Evolutionary conservation across 2,797 vertebrate species (phyloP).

Genomic region (Oryzias dopingdopingensis): DNA sequence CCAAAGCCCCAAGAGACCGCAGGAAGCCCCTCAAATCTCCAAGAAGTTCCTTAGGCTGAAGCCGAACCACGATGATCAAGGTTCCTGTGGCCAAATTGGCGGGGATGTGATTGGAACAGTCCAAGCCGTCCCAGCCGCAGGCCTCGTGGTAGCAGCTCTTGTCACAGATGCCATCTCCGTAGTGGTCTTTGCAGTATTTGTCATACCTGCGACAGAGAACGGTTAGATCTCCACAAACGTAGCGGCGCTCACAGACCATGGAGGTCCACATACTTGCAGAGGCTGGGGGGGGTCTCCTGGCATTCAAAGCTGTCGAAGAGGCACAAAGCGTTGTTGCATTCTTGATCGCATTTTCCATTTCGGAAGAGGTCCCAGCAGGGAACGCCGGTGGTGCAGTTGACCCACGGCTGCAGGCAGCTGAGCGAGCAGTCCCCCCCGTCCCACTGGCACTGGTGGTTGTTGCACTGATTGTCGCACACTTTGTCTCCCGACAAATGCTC

Average conservation of each 20-base stretch:
- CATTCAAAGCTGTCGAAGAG: constrained; percentile 87
- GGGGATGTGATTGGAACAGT: constrained; percentile 80
- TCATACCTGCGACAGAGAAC: constrained; percentile 79
- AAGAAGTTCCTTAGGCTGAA: constrained; percentile 87
- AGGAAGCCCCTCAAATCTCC: constrained; percentile 85
- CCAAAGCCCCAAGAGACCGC: constrained; percentile 83
- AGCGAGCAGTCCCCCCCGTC: constrained; percentile 92
- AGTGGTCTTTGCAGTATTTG: constrained; percentile 90
- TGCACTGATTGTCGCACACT: constrained; percentile 87
- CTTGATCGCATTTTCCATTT: constrained; percentile 74
- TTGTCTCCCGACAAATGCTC: constrained; percentile 71
- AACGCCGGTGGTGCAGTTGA: constrained; percentile 78
- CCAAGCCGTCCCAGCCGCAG: constrained; percentile 93
- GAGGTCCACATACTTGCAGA: constrained; percentile 84
- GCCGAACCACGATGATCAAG: constrained; percentile 87
- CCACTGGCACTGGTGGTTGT: constrained; percentile 88
- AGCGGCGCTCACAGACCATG: not conserved
- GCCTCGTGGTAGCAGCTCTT: constrained; percentile 88
- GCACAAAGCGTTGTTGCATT: constrained; percentile 78
- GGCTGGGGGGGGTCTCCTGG: constrained; percentile 54
- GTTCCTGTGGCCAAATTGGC: constrained; percentile 80
- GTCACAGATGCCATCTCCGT: constrained; percentile 85
- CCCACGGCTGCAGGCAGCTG: constrained; percentile 83
- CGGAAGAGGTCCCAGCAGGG: constrained; percentile 88
- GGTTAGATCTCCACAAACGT: constrained; percentile 5